These are phyloP conservation scores for Mastacembelus armatus DNA, from an alignment of 2,797 vertebrate species.

Conservation along the genomic window DNA sequence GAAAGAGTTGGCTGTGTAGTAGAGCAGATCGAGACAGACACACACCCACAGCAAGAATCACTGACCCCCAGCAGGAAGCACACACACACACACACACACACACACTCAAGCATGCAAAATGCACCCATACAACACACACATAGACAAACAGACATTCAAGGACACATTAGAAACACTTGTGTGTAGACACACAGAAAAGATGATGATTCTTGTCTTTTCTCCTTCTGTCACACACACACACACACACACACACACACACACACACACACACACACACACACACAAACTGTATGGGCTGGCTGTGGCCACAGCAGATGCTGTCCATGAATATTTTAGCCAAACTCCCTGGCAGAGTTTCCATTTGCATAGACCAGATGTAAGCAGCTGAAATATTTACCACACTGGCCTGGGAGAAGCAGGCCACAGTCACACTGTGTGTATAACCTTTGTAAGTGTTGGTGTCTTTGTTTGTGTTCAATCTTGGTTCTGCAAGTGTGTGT, in stretches of 20 bases:
- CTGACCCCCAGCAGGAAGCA: slow-evolving; percentile 67
- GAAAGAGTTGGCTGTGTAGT: slow-evolving; percentile 46
- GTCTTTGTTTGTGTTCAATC: slow-evolving; percentile 46
- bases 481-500: slow-evolving; percentile 27
- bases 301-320: slow-evolving; percentile 83
- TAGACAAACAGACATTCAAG: slow-evolving; percentile 31
- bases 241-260: slow-evolving; percentile 32
- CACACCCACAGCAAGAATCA: slow-evolving; percentile 67
- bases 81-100: slow-evolving; percentile 44
- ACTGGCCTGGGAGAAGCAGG: slow-evolving; percentile 73
- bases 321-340: slow-evolving; percentile 86
- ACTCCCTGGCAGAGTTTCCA: slow-evolving; percentile 80
- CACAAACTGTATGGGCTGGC: slow-evolving; percentile 73
- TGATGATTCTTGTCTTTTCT: neutral
- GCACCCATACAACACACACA: slow-evolving; percentile 39
- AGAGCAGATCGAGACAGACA: slow-evolving; percentile 65
- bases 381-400: slow-evolving; percentile 87
- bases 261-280: slow-evolving; percentile 34
- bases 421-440: slow-evolving; percentile 48
- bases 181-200: neutral
- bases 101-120: slow-evolving; percentile 40
- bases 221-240: slow-evolving; percentile 30
- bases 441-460: slow-evolving; percentile 8
- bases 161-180: slow-evolving; percentile 11
- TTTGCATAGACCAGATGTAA: slow-evolving; percentile 88